These are phyloP conservation scores for Antechinus stuartii DNA, from an alignment of 2,113 vertebrate species.

Conservation along the genomic window DNA sequence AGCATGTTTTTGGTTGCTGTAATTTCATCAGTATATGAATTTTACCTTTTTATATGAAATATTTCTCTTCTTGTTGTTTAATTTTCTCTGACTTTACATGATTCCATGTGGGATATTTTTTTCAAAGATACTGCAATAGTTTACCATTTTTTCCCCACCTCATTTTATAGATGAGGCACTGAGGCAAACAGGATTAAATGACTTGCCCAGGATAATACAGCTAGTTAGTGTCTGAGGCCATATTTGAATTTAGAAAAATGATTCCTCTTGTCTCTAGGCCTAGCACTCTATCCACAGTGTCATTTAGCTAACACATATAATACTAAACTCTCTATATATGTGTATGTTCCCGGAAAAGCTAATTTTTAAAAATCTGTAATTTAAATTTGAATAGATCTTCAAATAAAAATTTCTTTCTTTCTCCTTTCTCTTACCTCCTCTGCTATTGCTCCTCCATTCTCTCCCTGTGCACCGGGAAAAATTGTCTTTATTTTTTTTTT, in stretches of 20 bases:
- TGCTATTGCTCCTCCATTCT: not conserved
- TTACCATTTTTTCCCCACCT: not conserved
- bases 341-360: conserved; percentile 34
- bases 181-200: not conserved
- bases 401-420: conserved; percentile 26
- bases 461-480: not conserved
- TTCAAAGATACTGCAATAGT: not conserved
- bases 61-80: not conserved
- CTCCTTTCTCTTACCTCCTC: not conserved
- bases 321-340: not conserved
- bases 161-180: not conserved
- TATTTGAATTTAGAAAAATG: not conserved
- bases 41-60: not conserved
- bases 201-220: not conserved
- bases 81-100: not conserved
- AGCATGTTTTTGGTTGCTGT: not conserved
- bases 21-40: not conserved
- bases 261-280: not conserved
- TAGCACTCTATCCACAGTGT: not conserved
- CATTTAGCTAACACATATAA: not conserved
- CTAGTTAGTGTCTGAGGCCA: not conserved
- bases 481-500: conserved; percentile 24
- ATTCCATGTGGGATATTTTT: not conserved
- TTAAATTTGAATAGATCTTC: conserved; percentile 33
- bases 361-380: conserved; percentile 5